Evolutionary conservation across 2,888 invertebrate species (phyloP).

Genomic region (Scrobipalpa costella): DNA sequence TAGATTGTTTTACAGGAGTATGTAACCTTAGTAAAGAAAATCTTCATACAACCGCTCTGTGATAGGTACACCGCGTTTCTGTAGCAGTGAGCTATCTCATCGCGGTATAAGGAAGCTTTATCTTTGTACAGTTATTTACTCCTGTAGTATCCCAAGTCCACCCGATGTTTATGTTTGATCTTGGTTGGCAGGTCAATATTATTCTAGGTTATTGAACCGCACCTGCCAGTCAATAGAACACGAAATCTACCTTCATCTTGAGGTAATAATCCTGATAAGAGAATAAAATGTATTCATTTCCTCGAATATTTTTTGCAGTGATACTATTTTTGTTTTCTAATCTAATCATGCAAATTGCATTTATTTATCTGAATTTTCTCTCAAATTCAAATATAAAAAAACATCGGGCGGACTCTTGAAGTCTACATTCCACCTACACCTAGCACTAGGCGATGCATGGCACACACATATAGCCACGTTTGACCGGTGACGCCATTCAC

Average conservation of each 20-base stretch:
- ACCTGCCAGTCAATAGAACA: background rate
- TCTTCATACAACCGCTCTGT: no score
- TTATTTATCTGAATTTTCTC: no score
- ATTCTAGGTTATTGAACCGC: background rate
- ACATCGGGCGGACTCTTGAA: background rate
- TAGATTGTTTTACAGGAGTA: background rate
- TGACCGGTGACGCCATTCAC: background rate
- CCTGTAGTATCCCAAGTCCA: background rate
- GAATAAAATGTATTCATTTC: no score
- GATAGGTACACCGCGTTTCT: no score
- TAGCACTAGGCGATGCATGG: slow-evolving; percentile 52
- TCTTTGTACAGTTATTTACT: no score
- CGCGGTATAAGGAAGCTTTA: no score
- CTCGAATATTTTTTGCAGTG: background rate
- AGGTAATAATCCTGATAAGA: background rate
- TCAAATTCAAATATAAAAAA: background rate
- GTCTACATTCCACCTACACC: slow-evolving; percentile 33
- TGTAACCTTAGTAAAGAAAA: no score
- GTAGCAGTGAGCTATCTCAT: no score
- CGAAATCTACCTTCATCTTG: background rate
- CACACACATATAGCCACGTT: slow-evolving; percentile 52
- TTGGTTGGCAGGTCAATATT: background rate
- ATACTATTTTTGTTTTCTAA: no score
- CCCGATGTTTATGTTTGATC: background rate
- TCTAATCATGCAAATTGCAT: background rate